Base-by-base conservation (phyloP, 2,797 vertebrate genomes). In the Centropyge bicolor region DNA sequence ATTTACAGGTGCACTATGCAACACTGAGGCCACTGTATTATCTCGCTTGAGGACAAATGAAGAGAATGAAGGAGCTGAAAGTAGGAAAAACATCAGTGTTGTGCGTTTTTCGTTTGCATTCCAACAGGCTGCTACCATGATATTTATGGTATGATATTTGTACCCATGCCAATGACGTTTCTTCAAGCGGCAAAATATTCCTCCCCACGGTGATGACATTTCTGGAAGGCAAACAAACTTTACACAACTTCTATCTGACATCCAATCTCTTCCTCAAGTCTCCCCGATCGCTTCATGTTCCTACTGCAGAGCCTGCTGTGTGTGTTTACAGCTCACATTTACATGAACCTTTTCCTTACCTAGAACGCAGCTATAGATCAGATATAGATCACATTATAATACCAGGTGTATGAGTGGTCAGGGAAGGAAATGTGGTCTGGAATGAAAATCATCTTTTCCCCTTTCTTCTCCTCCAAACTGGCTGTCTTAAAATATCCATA, bases 391-490 rank as follows among this genome's bases (percentile, higher is more conserved):
- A 49, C 22, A 48, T 43, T 20, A n/a, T 31, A 27, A 60, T 27
- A 54, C 22, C 36, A 70, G 35, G 13, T 48, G 20, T 61, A 51
- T 31, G 69, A 56, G 55, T 9, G 36, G 27, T 48, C 20, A 55
- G 22, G 6, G 13, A 41, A 35, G 20, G 4, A 57, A 48, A 51
- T 40, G 4, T 10, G 20, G 11, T 14, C 13, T 45, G 17, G 35
- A 43, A 20, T 35, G 22, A 69, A 13, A 43, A 54, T 13, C 14
- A 14, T 59, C 52, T 69, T 54, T 43, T 20, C 19, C 46, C 8
- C 62, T 46, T 62, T 52, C 19, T 59, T 63, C 17, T 60, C 46
- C 45, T 35, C 31, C 12, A 61, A 65, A 78, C 41, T 31, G 22
- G 22, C 17, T 56, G 5, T 54, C 17, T 48, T 51, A 43, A 19